Percentiles rank a stretch among this genome's conserved stretches.
Conservation (phyloP, 2,888 invertebrate genomes). For the Stenotaenia linearis region DNA sequence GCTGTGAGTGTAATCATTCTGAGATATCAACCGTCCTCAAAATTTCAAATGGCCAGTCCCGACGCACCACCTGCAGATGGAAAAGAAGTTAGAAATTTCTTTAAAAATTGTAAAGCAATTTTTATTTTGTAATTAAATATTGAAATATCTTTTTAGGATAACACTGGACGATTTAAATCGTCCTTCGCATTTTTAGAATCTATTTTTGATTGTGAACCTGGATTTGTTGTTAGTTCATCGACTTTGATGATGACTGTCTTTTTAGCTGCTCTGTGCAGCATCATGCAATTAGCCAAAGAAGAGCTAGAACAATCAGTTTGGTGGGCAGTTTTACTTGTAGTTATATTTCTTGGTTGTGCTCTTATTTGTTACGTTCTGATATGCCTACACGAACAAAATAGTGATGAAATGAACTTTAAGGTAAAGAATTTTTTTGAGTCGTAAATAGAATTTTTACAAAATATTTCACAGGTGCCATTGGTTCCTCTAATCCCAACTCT, state of each 20-base stretch:
- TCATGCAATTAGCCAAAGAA: conserved; percentile 56
- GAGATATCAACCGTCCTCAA: conserved; percentile 60
- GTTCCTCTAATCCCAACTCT: conserved; percentile 72
- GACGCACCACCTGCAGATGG: neutral
- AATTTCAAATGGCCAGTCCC: neutral
- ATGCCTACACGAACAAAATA: conserved; percentile 47
- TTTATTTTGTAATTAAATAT: too few species aligned
- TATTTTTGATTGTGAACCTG: conserved; percentile 68
- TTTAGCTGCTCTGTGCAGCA: conserved; percentile 61
- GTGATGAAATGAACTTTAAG: conserved; percentile 38
- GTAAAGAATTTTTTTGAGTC: conserved; percentile 28
- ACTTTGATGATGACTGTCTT: conserved; percentile 63
- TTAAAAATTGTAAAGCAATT: neutral
- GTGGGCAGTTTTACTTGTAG: conserved; percentile 59
- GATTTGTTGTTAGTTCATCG: conserved; percentile 65
- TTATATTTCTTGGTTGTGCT: conserved; percentile 42
- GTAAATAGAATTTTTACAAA: neutral
- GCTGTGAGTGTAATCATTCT: conserved; percentile 83
- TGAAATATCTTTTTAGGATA: neutral
- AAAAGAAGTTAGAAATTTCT: neutral
- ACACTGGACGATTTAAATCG: conserved; percentile 66
- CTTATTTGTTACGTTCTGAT: conserved; percentile 44
- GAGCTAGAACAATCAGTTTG: conserved; percentile 55
- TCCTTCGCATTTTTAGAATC: conserved; percentile 67
- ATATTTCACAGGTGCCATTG: conserved; percentile 63